Percentiles rank a stretch among this genome's conserved stretches.
Evolutionary conservation across 2,113 vertebrate genomes (phyloP).

Genomic region (Melierax canorus): DNA sequence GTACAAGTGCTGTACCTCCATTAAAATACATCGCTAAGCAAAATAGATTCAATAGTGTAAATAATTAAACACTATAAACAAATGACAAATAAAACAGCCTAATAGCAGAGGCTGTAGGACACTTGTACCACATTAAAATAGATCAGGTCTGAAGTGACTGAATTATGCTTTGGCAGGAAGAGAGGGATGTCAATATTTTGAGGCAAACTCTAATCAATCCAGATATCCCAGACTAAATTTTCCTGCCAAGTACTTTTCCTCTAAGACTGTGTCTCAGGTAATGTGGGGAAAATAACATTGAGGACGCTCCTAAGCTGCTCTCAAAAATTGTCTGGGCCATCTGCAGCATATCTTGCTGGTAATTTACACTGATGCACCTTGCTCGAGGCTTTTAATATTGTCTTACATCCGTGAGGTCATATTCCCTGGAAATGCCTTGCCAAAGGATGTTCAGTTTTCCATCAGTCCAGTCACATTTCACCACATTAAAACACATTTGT

Average conservation of each 20-base stretch:
- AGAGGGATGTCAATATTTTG: background rate
- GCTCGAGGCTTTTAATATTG: background rate
- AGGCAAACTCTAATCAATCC: background rate
- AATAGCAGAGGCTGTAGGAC: background rate
- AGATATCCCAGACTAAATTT: background rate
- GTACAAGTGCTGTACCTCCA: background rate
- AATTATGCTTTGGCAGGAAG: background rate
- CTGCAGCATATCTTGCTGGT: background rate
- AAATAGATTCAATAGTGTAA: background rate
- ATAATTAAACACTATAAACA: conserved; percentile 35
- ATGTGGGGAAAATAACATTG: background rate
- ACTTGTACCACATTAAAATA: conserved; percentile 12
- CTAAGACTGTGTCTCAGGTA: background rate
- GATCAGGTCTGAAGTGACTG: background rate
- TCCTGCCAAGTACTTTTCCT: background rate
- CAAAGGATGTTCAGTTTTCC: background rate
- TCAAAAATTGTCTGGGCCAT: background rate
- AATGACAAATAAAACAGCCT: background rate
- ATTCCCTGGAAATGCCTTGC: background rate
- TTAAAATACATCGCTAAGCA: background rate
- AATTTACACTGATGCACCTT: background rate
- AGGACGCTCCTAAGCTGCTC: background rate
- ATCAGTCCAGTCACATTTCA: background rate
- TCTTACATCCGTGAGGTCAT: background rate
- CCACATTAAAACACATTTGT: accelerated